Evolutionary conservation across 2,888 invertebrate genomes (phyloP), one percentile per base, ranked within the genome.

Genomic region (Scaptomyza polygonia): DNA sequence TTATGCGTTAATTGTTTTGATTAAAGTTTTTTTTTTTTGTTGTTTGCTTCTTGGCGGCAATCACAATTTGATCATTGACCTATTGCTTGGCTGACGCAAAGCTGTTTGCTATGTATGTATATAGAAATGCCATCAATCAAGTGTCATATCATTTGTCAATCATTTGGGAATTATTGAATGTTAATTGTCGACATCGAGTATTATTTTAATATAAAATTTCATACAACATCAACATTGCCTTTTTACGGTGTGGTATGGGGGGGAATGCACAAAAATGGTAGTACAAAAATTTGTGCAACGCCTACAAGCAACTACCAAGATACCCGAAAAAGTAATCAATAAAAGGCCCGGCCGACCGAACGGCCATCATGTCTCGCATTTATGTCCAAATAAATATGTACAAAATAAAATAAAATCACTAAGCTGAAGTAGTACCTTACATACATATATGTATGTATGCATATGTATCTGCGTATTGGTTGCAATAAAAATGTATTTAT

Each of bases 1-100:
- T 69, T 71, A 80, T 48, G 72, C 70, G 85, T 71, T 87, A 87
- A 82, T 87, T 82, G 85, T 75, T 81, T 75, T 56, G 71, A 83
- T 86, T 82, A 79, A 58, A 55, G 51, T 43, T 64, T 25, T 25
- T 25, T 25, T 2, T 5, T 25, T 25, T 5, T 25, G n/a, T n/a
- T n/a, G n/a, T n/a, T n/a, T n/a, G n/a, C 25, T 25, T 57, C 47
- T 30, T 7, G 2, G 59, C 52, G 59, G 55, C 36, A 56, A 63
- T 51, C 21, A 21, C 21, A 21, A 55, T 61, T 59, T 72, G 61
- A 61, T 54, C 63, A 71, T 70, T 76, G 56, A 70, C 75, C 72
- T 72, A 58, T 67, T 59, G 42, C 29, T 14, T 25, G 11, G 27
- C 39, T 45, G 65, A 68, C 45, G 29, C 3, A 51, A 56, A 67